Percentiles rank a stretch among this genome's conserved stretches.
phyloP scores from a whole-genome alignment of 2,113 vertebrate species.

The Gorsachius goisagi region DNA sequence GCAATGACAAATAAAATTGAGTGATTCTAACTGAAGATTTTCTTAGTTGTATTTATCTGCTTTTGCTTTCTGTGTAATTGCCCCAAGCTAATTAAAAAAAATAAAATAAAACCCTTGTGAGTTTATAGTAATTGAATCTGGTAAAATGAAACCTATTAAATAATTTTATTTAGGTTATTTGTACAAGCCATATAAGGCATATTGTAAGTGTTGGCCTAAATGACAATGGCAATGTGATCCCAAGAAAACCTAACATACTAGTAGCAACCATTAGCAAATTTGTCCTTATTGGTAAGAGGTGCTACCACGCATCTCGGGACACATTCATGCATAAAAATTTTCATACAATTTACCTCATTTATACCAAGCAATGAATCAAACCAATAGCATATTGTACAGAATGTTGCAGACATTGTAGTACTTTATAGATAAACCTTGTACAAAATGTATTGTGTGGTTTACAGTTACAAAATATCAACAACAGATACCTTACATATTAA shows the following conservation, averaged over 20 bases:
- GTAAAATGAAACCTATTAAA: neutral
- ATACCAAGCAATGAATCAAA: neutral
- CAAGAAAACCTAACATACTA: neutral
- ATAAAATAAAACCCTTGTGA: neutral
- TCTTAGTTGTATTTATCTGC: neutral
- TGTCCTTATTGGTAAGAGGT: too few relatives aligned
- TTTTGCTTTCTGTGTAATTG: neutral
- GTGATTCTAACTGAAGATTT: neutral
- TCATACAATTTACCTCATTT: neutral
- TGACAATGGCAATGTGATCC: neutral
- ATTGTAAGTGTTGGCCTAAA: neutral
- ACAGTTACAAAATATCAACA: neutral
- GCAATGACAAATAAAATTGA: neutral
- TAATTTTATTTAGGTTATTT: neutral
- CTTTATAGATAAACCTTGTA: neutral
- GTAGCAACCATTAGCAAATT: too few relatives aligned
- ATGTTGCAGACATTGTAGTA: neutral
- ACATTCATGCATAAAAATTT: neutral
- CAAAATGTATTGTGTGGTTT: neutral
- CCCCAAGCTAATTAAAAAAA: neutral
- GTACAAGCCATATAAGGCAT: neutral
- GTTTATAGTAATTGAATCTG: neutral
- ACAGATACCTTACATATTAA: neutral
- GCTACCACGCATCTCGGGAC: neutral
- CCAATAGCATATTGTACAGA: neutral